Evolutionary conservation across 2,888 invertebrate genomes (phyloP).

Genomic region (Plebejus melissa): DNA sequence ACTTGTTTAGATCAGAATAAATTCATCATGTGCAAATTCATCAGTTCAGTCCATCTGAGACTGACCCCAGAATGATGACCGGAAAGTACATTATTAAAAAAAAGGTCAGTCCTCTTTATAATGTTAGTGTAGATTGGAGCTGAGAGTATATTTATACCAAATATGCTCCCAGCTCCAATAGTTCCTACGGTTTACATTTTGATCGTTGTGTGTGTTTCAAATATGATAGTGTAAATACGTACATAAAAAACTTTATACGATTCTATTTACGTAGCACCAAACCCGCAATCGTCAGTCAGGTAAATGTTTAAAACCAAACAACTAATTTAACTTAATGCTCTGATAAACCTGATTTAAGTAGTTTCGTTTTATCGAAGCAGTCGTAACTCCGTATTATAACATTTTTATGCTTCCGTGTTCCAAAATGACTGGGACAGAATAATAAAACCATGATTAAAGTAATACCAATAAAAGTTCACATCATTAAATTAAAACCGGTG

Average conservation of each 20-base stretch:
- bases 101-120: too few relatives aligned
- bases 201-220: neutral
- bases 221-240: neutral
- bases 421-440: neutral
- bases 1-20: too few relatives aligned
- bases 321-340: neutral
- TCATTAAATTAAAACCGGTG: too few relatives aligned
- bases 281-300: neutral
- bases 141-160: too few relatives aligned
- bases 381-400: neutral
- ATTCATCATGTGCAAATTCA: too few relatives aligned
- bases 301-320: neutral
- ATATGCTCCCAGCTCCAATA: too few relatives aligned
- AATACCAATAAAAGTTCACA: neutral
- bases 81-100: too few relatives aligned
- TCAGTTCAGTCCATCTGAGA: too few relatives aligned
- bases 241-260: neutral
- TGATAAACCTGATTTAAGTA: neutral
- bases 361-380: neutral
- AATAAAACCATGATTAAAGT: neutral
- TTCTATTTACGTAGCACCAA: neutral
- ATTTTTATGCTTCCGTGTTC: slow-evolving; percentile 5
- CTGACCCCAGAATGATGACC: too few relatives aligned
- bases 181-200: too few relatives aligned
- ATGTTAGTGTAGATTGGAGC: too few relatives aligned